Percentiles rank a stretch among this genome's conserved stretches.
These are phyloP conservation scores for Agrypnus murinus DNA, from an alignment of 2,888 invertebrate species.

Conservation along the genomic window DNA sequence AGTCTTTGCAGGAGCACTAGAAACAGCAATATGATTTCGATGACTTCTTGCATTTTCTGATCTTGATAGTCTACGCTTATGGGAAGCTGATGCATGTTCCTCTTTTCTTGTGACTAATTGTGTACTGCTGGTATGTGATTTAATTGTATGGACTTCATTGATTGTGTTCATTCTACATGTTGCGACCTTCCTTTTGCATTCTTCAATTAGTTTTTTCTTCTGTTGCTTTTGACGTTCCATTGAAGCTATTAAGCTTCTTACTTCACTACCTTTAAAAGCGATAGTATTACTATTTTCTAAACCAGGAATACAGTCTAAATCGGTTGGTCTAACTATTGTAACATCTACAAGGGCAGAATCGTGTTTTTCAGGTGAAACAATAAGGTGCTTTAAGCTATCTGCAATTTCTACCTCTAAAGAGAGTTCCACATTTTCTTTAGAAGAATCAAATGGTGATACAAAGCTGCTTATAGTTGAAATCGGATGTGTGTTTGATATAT, in stretches of 20 bases:
- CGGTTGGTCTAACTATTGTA: slow-evolving; percentile 65
- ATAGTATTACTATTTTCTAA: not conserved
- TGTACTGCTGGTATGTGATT: not conserved
- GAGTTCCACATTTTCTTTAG: slow-evolving; percentile 58
- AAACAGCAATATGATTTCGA: slow-evolving; percentile 8
- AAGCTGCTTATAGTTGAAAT: slow-evolving; percentile 5
- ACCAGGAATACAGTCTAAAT: slow-evolving; percentile 43
- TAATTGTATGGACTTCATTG: not conserved
- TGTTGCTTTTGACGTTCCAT: slow-evolving; percentile 60
- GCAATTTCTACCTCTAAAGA: slow-evolving; percentile 67
- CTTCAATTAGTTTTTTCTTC: slow-evolving; percentile 57
- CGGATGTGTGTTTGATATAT: not conserved
- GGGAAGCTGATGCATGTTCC: not conserved
- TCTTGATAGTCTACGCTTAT: slow-evolving; percentile 21
- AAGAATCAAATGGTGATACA: not conserved
- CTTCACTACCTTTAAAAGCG: slow-evolving; percentile 36
- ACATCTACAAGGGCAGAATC: slow-evolving; percentile 65
- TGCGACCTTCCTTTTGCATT: slow-evolving; percentile 36
- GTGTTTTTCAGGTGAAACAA: slow-evolving; percentile 61
- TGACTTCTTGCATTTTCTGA: not conserved
- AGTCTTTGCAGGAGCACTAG: slow-evolving; percentile 12
- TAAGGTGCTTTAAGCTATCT: slow-evolving; percentile 63
- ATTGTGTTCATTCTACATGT: slow-evolving; percentile 2
- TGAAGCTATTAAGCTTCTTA: slow-evolving; percentile 60
- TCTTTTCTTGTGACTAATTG: slow-evolving; percentile 1